Evolutionary conservation across 2,113 vertebrate genomes (phyloP).

Genomic region (Prunella himalayana): DNA sequence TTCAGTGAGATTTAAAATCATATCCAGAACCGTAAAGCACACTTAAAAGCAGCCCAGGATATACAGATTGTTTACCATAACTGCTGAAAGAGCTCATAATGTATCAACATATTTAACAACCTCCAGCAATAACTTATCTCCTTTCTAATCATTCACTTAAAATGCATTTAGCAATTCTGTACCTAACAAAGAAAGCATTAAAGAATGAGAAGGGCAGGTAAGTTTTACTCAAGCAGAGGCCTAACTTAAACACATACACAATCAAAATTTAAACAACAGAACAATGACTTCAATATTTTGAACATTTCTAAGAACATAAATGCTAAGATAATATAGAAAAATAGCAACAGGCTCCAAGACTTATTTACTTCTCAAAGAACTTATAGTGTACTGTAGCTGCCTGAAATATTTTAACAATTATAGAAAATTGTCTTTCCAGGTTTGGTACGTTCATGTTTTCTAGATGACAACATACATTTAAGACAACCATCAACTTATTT

Average conservation of each 20-base stretch:
- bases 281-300: not conserved
- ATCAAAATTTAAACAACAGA: slow-evolving; percentile 35
- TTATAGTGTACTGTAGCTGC: slow-evolving; percentile 58
- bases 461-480: slow-evolving; percentile 62
- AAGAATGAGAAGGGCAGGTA: slow-evolving; percentile 21
- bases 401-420: slow-evolving; percentile 64
- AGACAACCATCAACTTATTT: slow-evolving; percentile 63
- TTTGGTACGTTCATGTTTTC: slow-evolving; percentile 49
- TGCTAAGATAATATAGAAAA: slow-evolving; percentile 27
- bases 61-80: slow-evolving; percentile 36
- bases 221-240: not conserved
- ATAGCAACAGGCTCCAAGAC: slow-evolving; percentile 15
- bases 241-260: slow-evolving; percentile 17
- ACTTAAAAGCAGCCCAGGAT: slow-evolving; percentile 38
- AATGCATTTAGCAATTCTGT: slow-evolving; percentile 3
- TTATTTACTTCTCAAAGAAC: slow-evolving; percentile 19
- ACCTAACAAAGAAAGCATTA: slow-evolving; percentile 43
- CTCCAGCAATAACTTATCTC: slow-evolving; percentile 46
- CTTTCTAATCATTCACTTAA: slow-evolving; percentile 25
- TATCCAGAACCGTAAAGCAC: slow-evolving; percentile 41
- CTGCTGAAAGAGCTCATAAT: slow-evolving; percentile 4
- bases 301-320: slow-evolving; percentile 15
- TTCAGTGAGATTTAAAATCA: slow-evolving; percentile 45
- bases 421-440: slow-evolving; percentile 67
- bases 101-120: slow-evolving; percentile 20